Conservation (phyloP, 37 sponge, comb jelly and placozoan species). For the Petrosia ficiformis region DNA sequence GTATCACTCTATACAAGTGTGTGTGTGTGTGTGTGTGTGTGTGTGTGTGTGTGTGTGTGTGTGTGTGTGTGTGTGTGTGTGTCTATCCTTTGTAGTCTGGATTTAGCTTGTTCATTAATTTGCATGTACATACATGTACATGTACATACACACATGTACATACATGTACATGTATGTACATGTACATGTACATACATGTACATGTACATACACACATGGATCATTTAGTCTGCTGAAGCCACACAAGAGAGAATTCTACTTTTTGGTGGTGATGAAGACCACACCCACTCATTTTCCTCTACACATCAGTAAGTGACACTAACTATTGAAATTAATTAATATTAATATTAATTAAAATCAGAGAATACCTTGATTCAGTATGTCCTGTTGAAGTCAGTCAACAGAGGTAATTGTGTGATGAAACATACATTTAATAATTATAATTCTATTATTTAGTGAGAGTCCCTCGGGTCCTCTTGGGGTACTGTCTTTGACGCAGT, state of each 20-base stretch:
- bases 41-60: not conserved
- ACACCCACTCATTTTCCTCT: conserved; percentile 3
- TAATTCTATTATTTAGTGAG: not conserved
- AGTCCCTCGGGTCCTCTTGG: conserved; percentile 26
- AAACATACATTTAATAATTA: not conserved
- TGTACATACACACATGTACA: too few relatives aligned
- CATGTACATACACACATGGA: not conserved
- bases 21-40: not conserved
- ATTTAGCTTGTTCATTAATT: too few relatives aligned
- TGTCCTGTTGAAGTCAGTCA: conserved; percentile 12
- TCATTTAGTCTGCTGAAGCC: conserved; percentile 34
- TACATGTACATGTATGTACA: not conserved
- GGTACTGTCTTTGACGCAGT: conserved; percentile 23
- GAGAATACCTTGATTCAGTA: conserved; percentile 32
- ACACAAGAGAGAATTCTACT: conserved; percentile 39
- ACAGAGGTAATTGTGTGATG: not conserved
- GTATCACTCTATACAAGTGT: not conserved
- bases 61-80: not conserved
- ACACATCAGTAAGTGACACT: not conserved
- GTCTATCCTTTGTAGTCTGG: too few relatives aligned
- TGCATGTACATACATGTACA: too few relatives aligned
- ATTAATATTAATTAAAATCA: not conserved
- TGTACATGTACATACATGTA: not conserved
- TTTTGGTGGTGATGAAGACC: conserved; percentile 36
- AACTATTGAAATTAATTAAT: not conserved